Evolutionary conservation across 2,113 vertebrate genomes (phyloP).

Genomic region (Microcebus jonahi): DNA sequence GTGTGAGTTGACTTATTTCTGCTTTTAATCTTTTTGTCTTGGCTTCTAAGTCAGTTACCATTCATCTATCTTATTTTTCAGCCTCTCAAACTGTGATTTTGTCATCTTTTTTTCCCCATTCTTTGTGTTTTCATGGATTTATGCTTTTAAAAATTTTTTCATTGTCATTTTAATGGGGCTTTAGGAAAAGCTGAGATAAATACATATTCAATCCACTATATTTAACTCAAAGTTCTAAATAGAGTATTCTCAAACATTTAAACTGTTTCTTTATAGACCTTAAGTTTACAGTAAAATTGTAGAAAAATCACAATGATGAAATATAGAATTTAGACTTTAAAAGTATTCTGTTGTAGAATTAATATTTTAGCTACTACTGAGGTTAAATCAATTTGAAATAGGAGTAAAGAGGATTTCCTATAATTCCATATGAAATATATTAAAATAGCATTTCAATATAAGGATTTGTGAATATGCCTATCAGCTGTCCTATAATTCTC

Average conservation of each 20-base stretch:
- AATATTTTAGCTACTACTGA: constrained; percentile 59
- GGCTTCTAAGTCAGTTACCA: not conserved
- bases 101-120: not conserved
- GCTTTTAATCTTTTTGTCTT: not conserved
- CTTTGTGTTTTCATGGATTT: not conserved
- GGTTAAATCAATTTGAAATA: constrained; percentile 61
- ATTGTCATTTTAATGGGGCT: constrained; percentile 17
- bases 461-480: constrained; percentile 56
- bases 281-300: constrained; percentile 34
- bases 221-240: constrained; percentile 42
- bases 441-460: constrained; percentile 67
- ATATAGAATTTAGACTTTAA: constrained; percentile 29
- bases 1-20: not conserved
- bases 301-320: constrained; percentile 41
- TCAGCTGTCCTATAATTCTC: constrained; percentile 23
- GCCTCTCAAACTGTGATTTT: not conserved
- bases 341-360: constrained; percentile 36
- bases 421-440: constrained; percentile 61
- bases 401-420: constrained; percentile 65
- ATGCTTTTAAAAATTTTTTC: not conserved
- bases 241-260: not conserved
- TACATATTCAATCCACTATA: not conserved
- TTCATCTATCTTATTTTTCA: not conserved
- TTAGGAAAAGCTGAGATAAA: constrained; percentile 12
- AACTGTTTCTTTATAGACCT: not conserved